Conservation (phyloP, 2,797 vertebrate genomes). For the Etheostoma nigrum region DNA sequence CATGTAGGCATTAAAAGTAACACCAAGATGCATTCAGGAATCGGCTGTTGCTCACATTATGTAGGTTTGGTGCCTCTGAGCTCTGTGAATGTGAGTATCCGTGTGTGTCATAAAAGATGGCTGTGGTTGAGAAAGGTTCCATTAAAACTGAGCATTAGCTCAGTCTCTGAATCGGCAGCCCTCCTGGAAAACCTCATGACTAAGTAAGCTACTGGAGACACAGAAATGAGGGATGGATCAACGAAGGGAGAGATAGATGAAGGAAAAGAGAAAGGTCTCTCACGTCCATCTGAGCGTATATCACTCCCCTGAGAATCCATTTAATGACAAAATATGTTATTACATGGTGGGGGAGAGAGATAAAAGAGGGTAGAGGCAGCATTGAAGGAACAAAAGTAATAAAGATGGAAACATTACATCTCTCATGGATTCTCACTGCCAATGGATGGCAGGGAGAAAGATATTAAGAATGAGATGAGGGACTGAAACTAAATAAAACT, state of each 20-base stretch:
- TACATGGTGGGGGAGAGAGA: constrained; percentile 34
- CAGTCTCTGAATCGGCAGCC: constrained; percentile 49
- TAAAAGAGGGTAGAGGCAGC: constrained; percentile 7
- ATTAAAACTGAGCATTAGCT: constrained; percentile 58
- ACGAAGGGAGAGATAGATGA: constrained; percentile 31
- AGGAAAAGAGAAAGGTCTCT: constrained; percentile 42
- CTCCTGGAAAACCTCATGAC: constrained; percentile 60
- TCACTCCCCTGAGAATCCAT: constrained; percentile 49
- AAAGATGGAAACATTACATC: constrained; percentile 41
- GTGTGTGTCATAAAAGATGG: constrained; percentile 39
- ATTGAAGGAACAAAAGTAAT: constrained; percentile 49
- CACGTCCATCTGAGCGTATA: constrained; percentile 37
- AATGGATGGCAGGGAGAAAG: constrained; percentile 23
- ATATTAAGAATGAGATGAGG: constrained; percentile 34
- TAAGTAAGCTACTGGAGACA: constrained; percentile 62
- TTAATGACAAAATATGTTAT: constrained; percentile 68
- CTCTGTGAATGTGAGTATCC: not conserved
- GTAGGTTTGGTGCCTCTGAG: constrained; percentile 1
- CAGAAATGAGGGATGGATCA: constrained; percentile 21
- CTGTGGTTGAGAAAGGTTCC: constrained; percentile 49
- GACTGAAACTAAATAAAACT: constrained; percentile 20
- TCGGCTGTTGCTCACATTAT: not conserved
- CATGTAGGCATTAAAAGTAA: constrained; percentile 5
- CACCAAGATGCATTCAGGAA: not conserved
- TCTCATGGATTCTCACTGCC: constrained; percentile 22